phyloP scores from a whole-genome alignment of 2,888 invertebrate species.

The Lochmaea capreae region DNA sequence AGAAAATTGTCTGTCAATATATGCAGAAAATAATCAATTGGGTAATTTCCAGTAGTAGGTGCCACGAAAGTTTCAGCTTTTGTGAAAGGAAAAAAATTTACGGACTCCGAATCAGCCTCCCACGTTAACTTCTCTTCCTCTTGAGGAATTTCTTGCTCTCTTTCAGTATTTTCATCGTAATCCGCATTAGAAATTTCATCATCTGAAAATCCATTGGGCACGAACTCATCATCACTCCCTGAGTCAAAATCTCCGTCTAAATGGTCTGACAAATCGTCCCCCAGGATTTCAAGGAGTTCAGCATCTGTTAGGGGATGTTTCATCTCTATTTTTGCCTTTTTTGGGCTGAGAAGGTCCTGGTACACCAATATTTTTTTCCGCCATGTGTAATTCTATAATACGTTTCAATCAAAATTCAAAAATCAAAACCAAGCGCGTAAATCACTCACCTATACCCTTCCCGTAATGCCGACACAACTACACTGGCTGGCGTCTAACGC shows the following conservation, averaged over 20 bases:
- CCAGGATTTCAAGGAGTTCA: slow-evolving; percentile 26
- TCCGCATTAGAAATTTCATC: slow-evolving; percentile 37
- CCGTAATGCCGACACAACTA: slow-evolving; percentile 14
- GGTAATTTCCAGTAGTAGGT: slow-evolving; percentile 19
- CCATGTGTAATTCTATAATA: slow-evolving; percentile 31
- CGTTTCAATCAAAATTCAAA: background rate
- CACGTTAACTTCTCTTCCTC: slow-evolving; percentile 17
- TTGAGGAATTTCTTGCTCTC: slow-evolving; percentile 30
- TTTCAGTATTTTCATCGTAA: slow-evolving; percentile 32
- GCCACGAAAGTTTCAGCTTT: slow-evolving; percentile 15
- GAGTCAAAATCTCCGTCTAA: slow-evolving; percentile 32
- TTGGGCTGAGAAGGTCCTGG: slow-evolving; percentile 28
- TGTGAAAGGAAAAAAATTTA: slow-evolving; percentile 1
- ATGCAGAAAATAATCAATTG: slow-evolving; percentile 24
- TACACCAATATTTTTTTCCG: slow-evolving; percentile 29
- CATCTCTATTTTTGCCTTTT: too few species aligned
- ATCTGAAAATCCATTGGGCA: slow-evolving; percentile 31
- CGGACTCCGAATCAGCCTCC: slow-evolving; percentile 21
- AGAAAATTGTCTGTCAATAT: slow-evolving; percentile 22
- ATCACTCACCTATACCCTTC: slow-evolving; percentile 11
- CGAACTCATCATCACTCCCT: slow-evolving; percentile 34
- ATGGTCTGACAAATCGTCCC: slow-evolving; percentile 28
- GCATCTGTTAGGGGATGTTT: slow-evolving; percentile 24
- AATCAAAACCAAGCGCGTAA: slow-evolving; percentile 22
- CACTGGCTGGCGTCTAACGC: slow-evolving; percentile 7